Percentiles rank a stretch among this genome's conserved stretches.
phyloP scores from a whole-genome alignment of 2,797 vertebrate species.

The Dallia pectoralis region DNA sequence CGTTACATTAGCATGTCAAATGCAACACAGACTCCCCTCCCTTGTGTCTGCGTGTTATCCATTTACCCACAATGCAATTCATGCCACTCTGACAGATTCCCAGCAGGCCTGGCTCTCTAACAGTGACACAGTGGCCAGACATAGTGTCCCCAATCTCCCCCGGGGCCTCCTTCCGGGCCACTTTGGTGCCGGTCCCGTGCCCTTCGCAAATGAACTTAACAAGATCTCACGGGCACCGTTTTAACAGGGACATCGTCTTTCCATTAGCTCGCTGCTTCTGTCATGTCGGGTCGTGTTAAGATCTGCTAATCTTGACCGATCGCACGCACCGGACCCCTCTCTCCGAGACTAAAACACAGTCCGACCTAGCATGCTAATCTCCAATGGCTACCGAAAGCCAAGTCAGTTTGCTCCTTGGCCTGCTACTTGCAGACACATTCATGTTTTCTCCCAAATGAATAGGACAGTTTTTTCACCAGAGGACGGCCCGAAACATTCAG shows the following conservation, averaged over 20 bases:
- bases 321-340: not conserved
- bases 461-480: not conserved
- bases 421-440: too few species aligned
- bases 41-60: not conserved
- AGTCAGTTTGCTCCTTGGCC: too few species aligned
- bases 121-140: not conserved
- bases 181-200: not conserved
- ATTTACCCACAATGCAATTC: slow-evolving; percentile 1
- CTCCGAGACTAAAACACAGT: not conserved
- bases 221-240: not conserved
- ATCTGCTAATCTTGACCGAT: not conserved
- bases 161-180: not conserved
- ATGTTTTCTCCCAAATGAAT: not conserved
- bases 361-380: not conserved
- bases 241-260: not conserved
- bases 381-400: not conserved
- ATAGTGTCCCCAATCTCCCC: not conserved
- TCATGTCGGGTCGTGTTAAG: not conserved
- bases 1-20: not conserved
- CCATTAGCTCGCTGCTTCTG: slow-evolving; percentile 5
- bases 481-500: not conserved
- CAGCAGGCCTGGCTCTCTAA: not conserved
- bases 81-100: not conserved
- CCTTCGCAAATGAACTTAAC: not conserved
- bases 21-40: not conserved